These are phyloP conservation scores for Sciaenops ocellatus DNA, from an alignment of 2,797 vertebrate species.

Conservation along the genomic window DNA sequence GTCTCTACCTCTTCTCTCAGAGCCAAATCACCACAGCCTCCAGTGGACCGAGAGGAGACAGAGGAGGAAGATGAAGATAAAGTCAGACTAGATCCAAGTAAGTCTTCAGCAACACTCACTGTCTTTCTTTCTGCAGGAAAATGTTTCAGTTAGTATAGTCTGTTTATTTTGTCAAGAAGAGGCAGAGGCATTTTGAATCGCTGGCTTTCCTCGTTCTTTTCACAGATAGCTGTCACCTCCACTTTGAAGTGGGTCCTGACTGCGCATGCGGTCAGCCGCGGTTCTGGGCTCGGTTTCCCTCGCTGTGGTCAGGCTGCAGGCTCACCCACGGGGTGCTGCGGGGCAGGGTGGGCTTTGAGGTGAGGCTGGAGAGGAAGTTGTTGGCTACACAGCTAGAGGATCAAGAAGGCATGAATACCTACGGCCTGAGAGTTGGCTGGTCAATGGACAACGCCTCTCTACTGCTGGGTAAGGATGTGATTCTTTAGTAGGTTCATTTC, in stretches of 20 bases:
- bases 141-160: background rate
- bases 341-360: constrained; percentile 91
- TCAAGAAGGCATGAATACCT: constrained; percentile 66
- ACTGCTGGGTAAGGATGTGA: constrained; percentile 87
- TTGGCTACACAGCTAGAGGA: constrained; percentile 69
- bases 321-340: constrained; percentile 89
- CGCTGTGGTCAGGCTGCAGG: constrained; percentile 92
- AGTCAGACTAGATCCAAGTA: constrained; percentile 89
- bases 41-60: constrained; percentile 72
- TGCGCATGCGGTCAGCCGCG: constrained; percentile 88
- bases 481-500: background rate
- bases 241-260: constrained; percentile 89
- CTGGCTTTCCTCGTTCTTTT: background rate
- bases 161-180: background rate
- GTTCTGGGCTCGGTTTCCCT: constrained; percentile 90
- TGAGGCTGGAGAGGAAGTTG: constrained; percentile 89
- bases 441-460: constrained; percentile 84
- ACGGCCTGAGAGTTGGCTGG: constrained; percentile 91
- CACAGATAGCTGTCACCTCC: constrained; percentile 91
- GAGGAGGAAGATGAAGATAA: constrained; percentile 82
- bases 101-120: constrained; percentile 49
- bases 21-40: constrained; percentile 88
- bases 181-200: background rate
- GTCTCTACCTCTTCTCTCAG: constrained; percentile 70
- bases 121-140: background rate